Conservation (phyloP, 1,140 invertebrate species). For the Tetramorium parvispinum region DNA sequence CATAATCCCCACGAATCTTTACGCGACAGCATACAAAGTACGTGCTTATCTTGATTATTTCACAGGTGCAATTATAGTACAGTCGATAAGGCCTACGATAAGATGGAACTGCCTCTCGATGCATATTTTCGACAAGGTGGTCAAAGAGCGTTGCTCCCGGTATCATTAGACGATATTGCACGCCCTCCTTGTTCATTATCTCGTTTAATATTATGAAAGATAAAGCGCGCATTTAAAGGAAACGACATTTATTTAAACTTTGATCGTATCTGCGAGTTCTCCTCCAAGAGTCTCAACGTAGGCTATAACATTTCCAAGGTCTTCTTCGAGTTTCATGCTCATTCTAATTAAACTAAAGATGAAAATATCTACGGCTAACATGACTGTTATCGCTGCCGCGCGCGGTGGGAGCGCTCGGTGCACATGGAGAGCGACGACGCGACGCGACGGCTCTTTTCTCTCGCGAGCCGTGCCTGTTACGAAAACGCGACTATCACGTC, state of each 20-base stretch:
- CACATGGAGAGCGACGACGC: constrained; percentile 1
- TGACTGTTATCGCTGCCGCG: not conserved
- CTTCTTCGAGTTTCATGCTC: not conserved
- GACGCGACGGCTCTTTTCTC: not conserved
- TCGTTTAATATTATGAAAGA: not conserved
- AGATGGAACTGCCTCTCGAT: not conserved
- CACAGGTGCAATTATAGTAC: not conserved
- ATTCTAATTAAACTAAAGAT: not conserved
- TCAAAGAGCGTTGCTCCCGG: not conserved
- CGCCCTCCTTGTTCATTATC: not conserved
- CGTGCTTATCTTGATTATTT: constrained; percentile 30
- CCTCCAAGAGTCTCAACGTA: not conserved
- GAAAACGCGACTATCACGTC: constrained; percentile 29
- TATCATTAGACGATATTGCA: constrained; percentile 7
- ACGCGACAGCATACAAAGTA: constrained; percentile 51
- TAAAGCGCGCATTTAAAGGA: not conserved
- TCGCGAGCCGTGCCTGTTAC: not conserved
- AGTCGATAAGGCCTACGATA: constrained; percentile 32
- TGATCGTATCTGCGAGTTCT: not conserved
- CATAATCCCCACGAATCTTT: constrained; percentile 2
- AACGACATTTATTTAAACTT: not conserved
- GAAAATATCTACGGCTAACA: not conserved
- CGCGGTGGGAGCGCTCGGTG: not conserved
- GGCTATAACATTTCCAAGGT: not conserved
- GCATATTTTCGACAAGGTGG: not conserved